Evolutionary conservation across 2,888 invertebrate genomes (phyloP).

Genomic region (Mylabris sibirica): DNA sequence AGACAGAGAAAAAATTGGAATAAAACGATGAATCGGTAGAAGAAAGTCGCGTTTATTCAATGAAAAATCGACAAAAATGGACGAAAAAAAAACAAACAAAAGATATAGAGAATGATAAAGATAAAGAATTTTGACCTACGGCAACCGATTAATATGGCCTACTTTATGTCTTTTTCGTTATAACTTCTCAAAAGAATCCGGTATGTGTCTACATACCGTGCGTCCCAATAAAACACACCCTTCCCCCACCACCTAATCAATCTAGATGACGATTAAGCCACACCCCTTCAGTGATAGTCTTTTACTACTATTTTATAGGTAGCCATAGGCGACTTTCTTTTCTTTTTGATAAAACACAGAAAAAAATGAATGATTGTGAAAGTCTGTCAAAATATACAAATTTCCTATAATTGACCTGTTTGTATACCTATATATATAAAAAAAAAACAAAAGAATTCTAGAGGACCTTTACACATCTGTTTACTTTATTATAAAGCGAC

Average conservation of each 20-base stretch:
- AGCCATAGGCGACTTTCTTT: constrained; percentile 6
- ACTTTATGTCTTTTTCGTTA: background rate
- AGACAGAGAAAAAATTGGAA: background rate
- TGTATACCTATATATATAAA: too few species aligned
- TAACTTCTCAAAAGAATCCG: background rate
- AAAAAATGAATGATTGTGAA: background rate
- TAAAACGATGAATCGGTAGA: background rate
- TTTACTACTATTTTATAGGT: background rate
- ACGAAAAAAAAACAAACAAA: background rate
- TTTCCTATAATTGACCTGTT: too few species aligned
- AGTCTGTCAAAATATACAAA: background rate
- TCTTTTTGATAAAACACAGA: background rate
- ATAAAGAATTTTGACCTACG: background rate
- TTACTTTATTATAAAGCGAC: too few species aligned
- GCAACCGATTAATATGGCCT: background rate
- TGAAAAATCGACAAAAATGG: background rate
- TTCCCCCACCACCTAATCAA: too few species aligned
- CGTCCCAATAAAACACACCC: too few species aligned
- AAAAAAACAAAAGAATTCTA: too few species aligned
- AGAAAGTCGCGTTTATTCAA: constrained; percentile 1
- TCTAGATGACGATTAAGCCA: background rate
- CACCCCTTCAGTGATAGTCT: background rate
- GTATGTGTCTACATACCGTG: too few species aligned
- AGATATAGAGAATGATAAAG: background rate
- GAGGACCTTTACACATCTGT: too few species aligned